Base-by-base conservation (phyloP, 2,797 vertebrate species). In the Calcarius lapponicus region DNA sequence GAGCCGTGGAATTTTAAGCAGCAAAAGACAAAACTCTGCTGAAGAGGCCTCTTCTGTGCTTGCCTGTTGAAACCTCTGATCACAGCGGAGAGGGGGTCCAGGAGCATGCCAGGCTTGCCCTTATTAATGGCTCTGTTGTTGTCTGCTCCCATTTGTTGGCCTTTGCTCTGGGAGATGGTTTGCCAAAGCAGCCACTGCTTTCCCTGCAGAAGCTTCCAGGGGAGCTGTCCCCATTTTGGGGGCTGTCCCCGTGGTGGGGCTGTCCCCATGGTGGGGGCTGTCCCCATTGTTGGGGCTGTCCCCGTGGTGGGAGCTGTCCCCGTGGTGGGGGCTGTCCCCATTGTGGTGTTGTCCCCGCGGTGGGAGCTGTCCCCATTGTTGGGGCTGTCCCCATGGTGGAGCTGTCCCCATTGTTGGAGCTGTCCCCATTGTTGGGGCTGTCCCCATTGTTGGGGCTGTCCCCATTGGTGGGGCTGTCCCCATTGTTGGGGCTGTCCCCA, bases 1-100 rank as follows among this genome's bases (percentile, higher is more conserved):
- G 85, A 90, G 91, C 91, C 50, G 3, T 71, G 90, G 95, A 95
- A 96, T 96, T 92, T 96, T 96, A 96, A 96, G 81, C 91, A 97
- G 96, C 66, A 24, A 66, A 66, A 79, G 90, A 95, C 95, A 97
- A 96, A 96, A 96, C 91, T 82, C 54, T 29, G 76, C 90, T 88
- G 86, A 86, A 93, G 94, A 95, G 90, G 47, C 48, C 85, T 91
- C 85, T 57, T 91, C 90, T 92, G 65, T 96, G 76, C 70, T 61
- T 45, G 73, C 67, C 81, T 38, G 70, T 65, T 86, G 90, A 79
- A 94, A 81, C 79, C 80, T 50, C 66, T 47, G 85, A 60, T 91
- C 32, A 1, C 58, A 43, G 45, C 61, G 65, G 4, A 65, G 79
- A 34, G 29, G 62, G 53, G 28, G 38, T 62, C 74, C 92, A 51